Evolutionary conservation across 2,797 vertebrate genomes (phyloP), one percentile per base, ranked within the genome.

Genomic region (Chloroceryle inda): DNA sequence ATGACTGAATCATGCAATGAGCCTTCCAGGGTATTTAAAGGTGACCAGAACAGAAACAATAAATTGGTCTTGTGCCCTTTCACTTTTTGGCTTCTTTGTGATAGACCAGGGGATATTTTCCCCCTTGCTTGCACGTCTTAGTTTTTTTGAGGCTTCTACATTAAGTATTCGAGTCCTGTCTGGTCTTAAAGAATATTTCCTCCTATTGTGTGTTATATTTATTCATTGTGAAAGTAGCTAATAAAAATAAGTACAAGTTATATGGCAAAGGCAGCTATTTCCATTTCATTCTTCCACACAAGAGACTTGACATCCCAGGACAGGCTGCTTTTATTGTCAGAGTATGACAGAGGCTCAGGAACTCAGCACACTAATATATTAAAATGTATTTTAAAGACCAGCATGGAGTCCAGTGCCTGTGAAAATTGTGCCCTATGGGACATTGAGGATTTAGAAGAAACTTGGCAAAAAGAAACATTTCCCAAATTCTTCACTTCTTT

Each of bases 171-270:
- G 86, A 55, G 61, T 44, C 77, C 56, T 52, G 59, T 80, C 77
- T 78, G 61, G 77, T 78, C 68, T 82, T 94, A 64, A 94, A 91
- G 78, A 75, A 55, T 95, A 77, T 63, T 96, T 96, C 89, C 73
- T 94, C 50, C 90, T 85, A 68, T 91, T 96, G 66, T 94, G 88
- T 59, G 72, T 84, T 92, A 27, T 66, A 93, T 93, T 89, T 94
- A 94, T 96, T 95, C 61, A 91, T 87, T 92, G 84, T 92, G 92
- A 83, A 94, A 96, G 81, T 31, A 4, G 4, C 66, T 93, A 96
- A 96, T 95, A 97, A 96, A 96, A 97, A 47, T 75, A 95, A 94
- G 67, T 56, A 77, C 44, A 88, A 93, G 47, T 85, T 85, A 89
- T 52, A 92, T 75, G 92, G 88, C 89, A 95, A 91, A 94, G 81